Evolutionary conservation across 2,797 vertebrate species (phyloP).

Genomic region (Gallinago nigripennis): DNA sequence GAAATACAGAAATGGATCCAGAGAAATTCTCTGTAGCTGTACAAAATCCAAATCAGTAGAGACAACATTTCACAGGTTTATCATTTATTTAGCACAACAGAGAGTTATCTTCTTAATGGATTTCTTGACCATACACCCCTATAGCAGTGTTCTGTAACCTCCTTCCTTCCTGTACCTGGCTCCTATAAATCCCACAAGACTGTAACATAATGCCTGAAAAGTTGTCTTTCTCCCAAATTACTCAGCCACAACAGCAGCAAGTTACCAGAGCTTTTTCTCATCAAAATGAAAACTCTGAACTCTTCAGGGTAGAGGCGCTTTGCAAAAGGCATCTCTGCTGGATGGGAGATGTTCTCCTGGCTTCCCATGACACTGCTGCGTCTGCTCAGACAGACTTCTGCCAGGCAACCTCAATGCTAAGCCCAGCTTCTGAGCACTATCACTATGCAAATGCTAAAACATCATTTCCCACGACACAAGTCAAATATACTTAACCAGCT

Average conservation of each 20-base stretch:
- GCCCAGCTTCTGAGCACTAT: not conserved
- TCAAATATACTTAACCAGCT: not conserved
- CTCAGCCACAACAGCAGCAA: not conserved
- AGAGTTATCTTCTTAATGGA: not conserved
- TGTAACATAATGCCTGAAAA: not conserved
- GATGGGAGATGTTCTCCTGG: not conserved
- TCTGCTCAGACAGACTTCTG: not conserved
- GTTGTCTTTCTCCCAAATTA: not conserved
- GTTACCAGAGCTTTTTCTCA: not conserved
- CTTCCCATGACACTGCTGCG: not conserved
- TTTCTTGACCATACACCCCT: not conserved
- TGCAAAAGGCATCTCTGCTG: not conserved
- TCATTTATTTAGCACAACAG: not conserved
- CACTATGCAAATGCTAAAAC: not conserved
- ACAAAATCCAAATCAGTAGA: not conserved
- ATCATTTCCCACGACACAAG: not conserved
- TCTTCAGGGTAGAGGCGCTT: not conserved
- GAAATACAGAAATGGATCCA: not conserved
- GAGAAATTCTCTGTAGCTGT: not conserved
- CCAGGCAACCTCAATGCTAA: not conserved
- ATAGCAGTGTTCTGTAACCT: not conserved
- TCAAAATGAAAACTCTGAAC: not conserved
- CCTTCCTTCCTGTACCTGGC: accelerated
- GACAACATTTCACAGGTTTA: not conserved
- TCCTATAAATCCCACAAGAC: not conserved